These are phyloP conservation scores for Cygnus atratus DNA, from an alignment of 2,113 vertebrate species.

Conservation along the genomic window DNA sequence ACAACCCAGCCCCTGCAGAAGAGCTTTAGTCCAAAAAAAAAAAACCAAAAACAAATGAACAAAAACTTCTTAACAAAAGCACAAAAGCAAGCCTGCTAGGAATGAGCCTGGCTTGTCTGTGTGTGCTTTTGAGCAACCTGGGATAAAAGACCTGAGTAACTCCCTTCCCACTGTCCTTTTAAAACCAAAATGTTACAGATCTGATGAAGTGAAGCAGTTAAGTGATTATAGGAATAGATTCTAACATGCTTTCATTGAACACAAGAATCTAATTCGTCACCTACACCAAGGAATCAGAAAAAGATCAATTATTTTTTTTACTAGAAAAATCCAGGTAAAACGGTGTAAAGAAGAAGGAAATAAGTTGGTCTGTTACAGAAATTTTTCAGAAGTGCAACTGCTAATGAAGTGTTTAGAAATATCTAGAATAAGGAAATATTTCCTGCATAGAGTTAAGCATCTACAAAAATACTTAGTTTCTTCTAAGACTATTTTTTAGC, in stretches of 20 bases:
- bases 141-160: neutral
- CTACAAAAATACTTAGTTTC: neutral
- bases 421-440: neutral
- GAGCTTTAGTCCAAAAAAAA: neutral
- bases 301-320: neutral
- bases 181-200: neutral
- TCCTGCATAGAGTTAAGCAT: neutral
- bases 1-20: neutral
- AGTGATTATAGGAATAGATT: neutral
- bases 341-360: neutral
- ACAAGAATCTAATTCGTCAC: neutral
- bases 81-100: neutral
- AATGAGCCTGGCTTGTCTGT: neutral
- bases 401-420: neutral
- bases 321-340: neutral
- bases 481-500: neutral
- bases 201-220: neutral
- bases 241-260: neutral
- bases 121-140: neutral
- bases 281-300: neutral
- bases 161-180: neutral
- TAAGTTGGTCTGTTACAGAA: neutral
- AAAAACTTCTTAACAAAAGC: neutral
- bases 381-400: neutral
- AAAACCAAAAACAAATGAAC: too few species aligned